phyloP scores from a whole-genome alignment of 2,888 invertebrate species.

The Hemithea aestivaria region DNA sequence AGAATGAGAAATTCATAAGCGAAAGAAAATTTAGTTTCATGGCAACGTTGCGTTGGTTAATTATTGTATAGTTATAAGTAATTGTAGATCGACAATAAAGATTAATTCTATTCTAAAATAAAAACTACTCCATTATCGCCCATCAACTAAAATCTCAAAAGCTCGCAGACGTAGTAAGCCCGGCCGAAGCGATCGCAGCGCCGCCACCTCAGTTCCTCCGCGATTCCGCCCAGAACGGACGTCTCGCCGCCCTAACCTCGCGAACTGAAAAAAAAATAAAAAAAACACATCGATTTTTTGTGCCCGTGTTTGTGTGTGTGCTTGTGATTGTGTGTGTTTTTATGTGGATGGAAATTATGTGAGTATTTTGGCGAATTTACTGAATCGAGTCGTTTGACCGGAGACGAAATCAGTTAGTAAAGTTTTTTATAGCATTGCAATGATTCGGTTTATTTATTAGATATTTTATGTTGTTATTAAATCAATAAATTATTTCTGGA shows the following conservation, averaged over 20 bases:
- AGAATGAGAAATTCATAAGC: too few species aligned
- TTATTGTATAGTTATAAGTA: too few species aligned
- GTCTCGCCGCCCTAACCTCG: slow-evolving; percentile 12
- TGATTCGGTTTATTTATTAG: too few species aligned
- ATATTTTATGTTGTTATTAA: too few species aligned
- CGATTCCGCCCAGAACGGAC: slow-evolving; percentile 21
- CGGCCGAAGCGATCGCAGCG: slow-evolving; percentile 22
- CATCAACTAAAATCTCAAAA: slow-evolving; percentile 8
- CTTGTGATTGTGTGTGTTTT: slow-evolving; percentile 18
- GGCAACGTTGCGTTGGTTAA: too few species aligned
- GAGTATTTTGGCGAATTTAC: slow-evolving; percentile 10
- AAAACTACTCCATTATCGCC: slow-evolving; percentile 8
- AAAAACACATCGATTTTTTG: slow-evolving; percentile 30
- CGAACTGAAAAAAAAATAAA: slow-evolving; percentile 3
- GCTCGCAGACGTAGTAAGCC: slow-evolving; percentile 12
- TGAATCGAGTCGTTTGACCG: too few species aligned
- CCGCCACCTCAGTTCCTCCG: slow-evolving; percentile 26
- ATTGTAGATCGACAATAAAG: too few species aligned
- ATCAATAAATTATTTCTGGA: too few species aligned
- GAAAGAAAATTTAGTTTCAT: too few species aligned
- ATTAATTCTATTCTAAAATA: too few species aligned
- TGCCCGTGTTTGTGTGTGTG: slow-evolving; percentile 24
- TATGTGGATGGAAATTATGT: slow-evolving; percentile 20
- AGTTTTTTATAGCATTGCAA: too few species aligned
- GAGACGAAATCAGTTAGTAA: too few species aligned